phyloP scores from a whole-genome alignment of 2,888 invertebrate species.

The Protophormia terraenovae region DNA sequence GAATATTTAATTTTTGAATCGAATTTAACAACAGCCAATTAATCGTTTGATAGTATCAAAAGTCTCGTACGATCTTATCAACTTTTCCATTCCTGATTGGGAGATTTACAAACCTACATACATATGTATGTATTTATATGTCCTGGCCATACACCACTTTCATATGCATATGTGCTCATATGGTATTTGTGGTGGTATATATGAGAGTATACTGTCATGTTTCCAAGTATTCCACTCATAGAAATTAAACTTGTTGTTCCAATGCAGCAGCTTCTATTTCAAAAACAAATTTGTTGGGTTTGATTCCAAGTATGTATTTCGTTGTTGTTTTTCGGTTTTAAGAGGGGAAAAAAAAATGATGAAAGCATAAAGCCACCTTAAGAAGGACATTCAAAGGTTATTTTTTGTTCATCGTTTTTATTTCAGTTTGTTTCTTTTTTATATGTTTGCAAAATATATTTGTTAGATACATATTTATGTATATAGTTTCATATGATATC shows the following conservation, averaged over 20 bases:
- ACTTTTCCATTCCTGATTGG: too few relatives aligned
- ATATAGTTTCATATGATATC: neutral
- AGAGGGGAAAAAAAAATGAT: neutral
- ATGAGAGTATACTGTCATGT: neutral
- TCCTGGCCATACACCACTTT: neutral
- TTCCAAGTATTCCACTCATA: neutral
- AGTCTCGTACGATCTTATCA: too few relatives aligned
- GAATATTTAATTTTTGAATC: too few relatives aligned
- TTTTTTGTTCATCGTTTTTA: neutral
- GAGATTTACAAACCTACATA: too few relatives aligned
- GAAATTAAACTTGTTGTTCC: neutral
- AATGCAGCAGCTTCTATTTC: neutral
- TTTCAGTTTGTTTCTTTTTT: neutral
- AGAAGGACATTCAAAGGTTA: slow-evolving; percentile 48
- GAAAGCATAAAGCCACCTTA: neutral
- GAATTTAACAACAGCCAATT: too few relatives aligned
- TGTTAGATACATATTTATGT: neutral
- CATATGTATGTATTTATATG: neutral
- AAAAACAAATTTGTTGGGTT: neutral
- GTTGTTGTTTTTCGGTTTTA: neutral
- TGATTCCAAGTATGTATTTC: neutral
- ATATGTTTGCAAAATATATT: neutral
- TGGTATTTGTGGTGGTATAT: neutral
- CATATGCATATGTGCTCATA: neutral
- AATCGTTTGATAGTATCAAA: too few relatives aligned